Evolutionary conservation across 2,888 invertebrate genomes (phyloP), one percentile per base, ranked within the genome.

Genomic region (Leptopilina drosophilae): DNA sequence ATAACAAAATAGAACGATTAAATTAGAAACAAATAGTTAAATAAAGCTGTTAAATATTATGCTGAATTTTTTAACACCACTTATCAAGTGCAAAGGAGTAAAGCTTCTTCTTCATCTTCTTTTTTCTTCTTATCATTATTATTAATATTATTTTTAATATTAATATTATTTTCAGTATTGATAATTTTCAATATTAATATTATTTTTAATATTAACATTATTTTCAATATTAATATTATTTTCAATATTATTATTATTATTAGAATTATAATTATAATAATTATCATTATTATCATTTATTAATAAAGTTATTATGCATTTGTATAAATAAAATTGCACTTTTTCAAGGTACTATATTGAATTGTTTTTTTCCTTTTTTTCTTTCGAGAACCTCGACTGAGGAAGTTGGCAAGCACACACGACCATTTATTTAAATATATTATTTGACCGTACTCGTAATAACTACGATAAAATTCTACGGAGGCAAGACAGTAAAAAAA

Each of bases 401-500:
- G 73, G 56, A 73, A 56, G 9, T 56, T 73, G 56, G 56, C 73
- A 53, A 73, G 73, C 69, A 56, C n/a, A 69, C 46, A 9, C 12
- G 2, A 2, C 11, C 11, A 11, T 49, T 8, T 49, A 49, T 49
- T 49, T 11, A 11, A 49, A 11, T 49, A 49, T 49, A 33, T 56
- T 20, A 56, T 73, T 69, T 73, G 69, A 73, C 69, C 69, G 53
- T 73, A 73, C 67, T 67, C 67, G 84, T 49, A 33, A 49, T 81
- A 81, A 78, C 85, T 86, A 85, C 85, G 85, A 88, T 87, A 87
- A 89, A 49, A 79, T 82, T 87, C 86, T 87, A 88, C 83, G 86
- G 87, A 87, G 90, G 89, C 89, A 90, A 90, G 90, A 90, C 87
- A 84, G 89, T 88, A 88, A 81, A 81, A 86, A 86, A 83, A 83